Evolutionary conservation across 2,113 vertebrate genomes (phyloP), one percentile per base, ranked within the genome.

Genomic region (Sisor rabdophorus): DNA sequence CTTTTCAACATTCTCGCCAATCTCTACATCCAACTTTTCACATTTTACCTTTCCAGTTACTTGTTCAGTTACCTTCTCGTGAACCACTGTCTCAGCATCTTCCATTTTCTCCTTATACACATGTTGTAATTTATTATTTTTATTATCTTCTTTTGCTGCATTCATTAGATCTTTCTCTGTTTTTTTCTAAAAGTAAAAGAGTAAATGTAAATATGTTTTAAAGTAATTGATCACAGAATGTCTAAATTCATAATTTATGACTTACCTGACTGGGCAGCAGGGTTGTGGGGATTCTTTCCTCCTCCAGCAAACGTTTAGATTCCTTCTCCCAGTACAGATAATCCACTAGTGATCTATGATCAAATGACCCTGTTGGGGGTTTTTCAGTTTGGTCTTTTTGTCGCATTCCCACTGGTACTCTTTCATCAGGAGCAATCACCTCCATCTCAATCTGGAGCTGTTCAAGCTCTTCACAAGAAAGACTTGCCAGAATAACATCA

Each of bases 301-400:
- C 95, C 70, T 99, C 95, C 0, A 97, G 83, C 93, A 98, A 93
- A 20, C 95, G 94, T 73, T 91, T 93, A 47, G 96, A 95, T 12
- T 96, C 92, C 84, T 96, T 99, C 86, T 98, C 93, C 96, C 94
- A 96, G 86, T 96, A 96, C 55, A 93, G 89, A 92, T 97, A 98
- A 73, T 95, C 96, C 44, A 98, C 93, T 53, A 98, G 91, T 4
- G 95, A 96, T 71, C 93, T 88, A 87, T 98, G 97, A 86, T 98
- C 93, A 28, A 98, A 98, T 30, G 87, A 91, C 40, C 96, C 97
- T 0, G 96, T 98, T 0, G 96, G 95, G 0, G 91, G 32, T 86
- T 96, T 98, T 73, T 95, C 94, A 0, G 97, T 98, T 86, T 98
- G 96, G 85, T 98, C 95, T 78, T 77, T 95, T 85, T 99, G 97